Percentiles rank a stretch among this genome's conserved stretches.
phyloP scores from a whole-genome alignment of 2,797 vertebrate genomes.

The Tolypeutes matacus region DNA sequence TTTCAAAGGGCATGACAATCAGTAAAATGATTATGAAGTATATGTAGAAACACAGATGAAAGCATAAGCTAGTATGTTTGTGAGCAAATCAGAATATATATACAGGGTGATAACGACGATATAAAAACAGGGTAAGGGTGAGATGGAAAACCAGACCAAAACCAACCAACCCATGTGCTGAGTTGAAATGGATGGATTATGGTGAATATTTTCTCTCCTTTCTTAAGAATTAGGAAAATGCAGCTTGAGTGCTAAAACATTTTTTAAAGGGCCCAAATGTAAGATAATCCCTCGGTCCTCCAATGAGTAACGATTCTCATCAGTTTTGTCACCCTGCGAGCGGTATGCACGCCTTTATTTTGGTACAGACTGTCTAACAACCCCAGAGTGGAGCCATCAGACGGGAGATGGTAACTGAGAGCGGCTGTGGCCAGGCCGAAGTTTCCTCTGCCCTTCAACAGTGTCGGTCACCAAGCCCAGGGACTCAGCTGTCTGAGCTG shows the following conservation, averaged over 20 bases:
- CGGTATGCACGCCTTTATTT: background rate
- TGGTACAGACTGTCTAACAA: background rate
- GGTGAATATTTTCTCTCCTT: background rate
- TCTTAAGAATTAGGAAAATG: background rate
- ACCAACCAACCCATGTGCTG: too few relatives aligned
- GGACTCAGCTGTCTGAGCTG: fast-evolving
- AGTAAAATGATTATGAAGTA: background rate
- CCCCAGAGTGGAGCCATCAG: background rate
- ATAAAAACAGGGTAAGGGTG: background rate
- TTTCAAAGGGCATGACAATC: background rate
- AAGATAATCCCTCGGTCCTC: background rate
- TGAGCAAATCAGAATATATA: background rate
- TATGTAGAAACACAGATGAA: background rate
- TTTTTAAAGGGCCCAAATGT: background rate
- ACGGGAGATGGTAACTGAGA: too few relatives aligned
- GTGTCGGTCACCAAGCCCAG: background rate
- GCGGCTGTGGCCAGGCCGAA: fast-evolving
- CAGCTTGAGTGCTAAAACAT: background rate
- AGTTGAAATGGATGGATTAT: fast-evolving
- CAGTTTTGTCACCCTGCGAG: background rate
- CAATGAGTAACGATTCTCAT: background rate
- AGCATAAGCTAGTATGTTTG: too few relatives aligned
- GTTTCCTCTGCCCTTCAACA: fast-evolving
- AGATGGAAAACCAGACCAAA: background rate
- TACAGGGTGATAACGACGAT: background rate